Conservation (phyloP, 2,113 vertebrate genomes). For the Proterorhinus semilunaris region DNA sequence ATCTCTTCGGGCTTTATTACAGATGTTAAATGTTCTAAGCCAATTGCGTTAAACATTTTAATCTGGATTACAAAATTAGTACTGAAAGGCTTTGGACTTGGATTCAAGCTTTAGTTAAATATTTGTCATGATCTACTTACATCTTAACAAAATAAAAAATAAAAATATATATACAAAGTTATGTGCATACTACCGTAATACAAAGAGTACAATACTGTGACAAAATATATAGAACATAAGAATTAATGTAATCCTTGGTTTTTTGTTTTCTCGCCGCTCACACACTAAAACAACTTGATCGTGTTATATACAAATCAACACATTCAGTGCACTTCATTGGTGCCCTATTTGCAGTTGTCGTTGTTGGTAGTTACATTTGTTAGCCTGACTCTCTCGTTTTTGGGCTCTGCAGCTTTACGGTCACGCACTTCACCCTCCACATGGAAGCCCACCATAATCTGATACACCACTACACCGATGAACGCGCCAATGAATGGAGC, state of each 20-base stretch:
- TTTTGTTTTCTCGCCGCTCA: constrained; percentile 17
- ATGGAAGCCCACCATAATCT: constrained; percentile 91
- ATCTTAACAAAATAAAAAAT: constrained; percentile 28
- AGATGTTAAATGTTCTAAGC: not conserved
- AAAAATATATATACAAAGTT: constrained; percentile 35
- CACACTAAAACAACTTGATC: constrained; percentile 26
- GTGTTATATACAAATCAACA: not conserved
- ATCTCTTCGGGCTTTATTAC: not conserved
- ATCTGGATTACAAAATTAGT: not conserved
- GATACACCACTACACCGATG: constrained; percentile 85
- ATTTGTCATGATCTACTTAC: constrained; percentile 15
- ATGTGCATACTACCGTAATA: constrained; percentile 21
- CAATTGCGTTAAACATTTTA: not conserved
- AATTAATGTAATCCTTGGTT: constrained; percentile 72
- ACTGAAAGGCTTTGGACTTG: constrained; percentile 41
- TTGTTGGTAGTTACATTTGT: constrained; percentile 83
- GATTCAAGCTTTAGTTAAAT: not conserved
- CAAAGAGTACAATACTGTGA: constrained; percentile 59
- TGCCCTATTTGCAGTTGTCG: constrained; percentile 51
- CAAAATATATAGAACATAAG: constrained; percentile 40
- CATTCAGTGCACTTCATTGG: constrained; percentile 50
- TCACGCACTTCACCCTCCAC: constrained; percentile 80
- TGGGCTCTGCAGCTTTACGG: constrained; percentile 50
- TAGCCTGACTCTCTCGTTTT: constrained; percentile 79
- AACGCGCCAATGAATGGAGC: constrained; percentile 89